Conservation (phyloP, 2,888 invertebrate genomes). For the Acrobasis consociella region DNA sequence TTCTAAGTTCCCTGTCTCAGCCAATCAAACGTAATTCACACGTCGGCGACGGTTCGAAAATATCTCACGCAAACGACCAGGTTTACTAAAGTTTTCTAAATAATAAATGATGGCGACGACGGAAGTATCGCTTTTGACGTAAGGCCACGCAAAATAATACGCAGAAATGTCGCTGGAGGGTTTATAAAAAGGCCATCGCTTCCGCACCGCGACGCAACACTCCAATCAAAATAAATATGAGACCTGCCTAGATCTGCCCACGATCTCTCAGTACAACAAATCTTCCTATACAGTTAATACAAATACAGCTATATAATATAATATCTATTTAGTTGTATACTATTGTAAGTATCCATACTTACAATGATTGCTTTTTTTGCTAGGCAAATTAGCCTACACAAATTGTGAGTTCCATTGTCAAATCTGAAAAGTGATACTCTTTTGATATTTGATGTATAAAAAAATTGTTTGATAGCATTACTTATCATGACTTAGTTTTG, state of each 20-base stretch:
- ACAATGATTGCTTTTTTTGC: no score
- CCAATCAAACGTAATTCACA: constrained; percentile 59
- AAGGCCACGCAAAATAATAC: constrained; percentile 51
- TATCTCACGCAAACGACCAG: constrained; percentile 57
- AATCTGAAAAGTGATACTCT: no score
- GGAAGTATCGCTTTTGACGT: constrained; percentile 65
- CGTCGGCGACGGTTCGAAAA: constrained; percentile 63
- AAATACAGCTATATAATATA: no score
- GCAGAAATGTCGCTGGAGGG: constrained; percentile 55
- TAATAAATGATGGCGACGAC: constrained; percentile 65
- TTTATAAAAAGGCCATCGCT: constrained; percentile 51
- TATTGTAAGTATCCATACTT: not conserved
- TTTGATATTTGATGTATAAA: no score
- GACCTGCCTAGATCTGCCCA: constrained; percentile 27
- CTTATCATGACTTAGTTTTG: no score
- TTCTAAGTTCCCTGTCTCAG: constrained; percentile 41
- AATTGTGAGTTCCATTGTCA: no score
- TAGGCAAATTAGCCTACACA: no score
- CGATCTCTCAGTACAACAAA: no score
- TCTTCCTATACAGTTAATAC: no score
- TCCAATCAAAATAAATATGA: constrained; percentile 59
- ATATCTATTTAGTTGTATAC: not conserved
- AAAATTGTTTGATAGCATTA: no score
- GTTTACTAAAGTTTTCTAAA: constrained; percentile 64
- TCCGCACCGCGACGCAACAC: constrained; percentile 44